phyloP scores from a whole-genome alignment of 1,140 invertebrate species.

The Drosophila ogumai region DNA sequence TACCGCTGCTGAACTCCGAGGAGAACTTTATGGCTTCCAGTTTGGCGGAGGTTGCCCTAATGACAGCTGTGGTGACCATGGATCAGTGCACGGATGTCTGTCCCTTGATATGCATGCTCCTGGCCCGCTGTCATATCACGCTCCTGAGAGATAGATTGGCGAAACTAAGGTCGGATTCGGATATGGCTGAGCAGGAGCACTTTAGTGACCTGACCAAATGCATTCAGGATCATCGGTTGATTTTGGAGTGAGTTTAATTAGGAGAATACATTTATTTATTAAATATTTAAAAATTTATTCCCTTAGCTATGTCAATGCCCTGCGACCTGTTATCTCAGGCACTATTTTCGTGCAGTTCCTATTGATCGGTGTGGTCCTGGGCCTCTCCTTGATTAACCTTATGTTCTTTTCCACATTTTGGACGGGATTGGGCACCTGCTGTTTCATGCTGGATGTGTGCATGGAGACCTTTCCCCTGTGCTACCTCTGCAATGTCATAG shows the following conservation, averaged over 20 bases:
- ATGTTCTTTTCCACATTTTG: slow-evolving; percentile 43
- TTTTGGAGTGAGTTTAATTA: slow-evolving; percentile 45
- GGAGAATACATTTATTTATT: background rate
- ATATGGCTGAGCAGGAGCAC: slow-evolving; percentile 25
- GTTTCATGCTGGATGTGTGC: slow-evolving; percentile 34
- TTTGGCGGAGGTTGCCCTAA: slow-evolving; percentile 23
- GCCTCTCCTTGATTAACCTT: slow-evolving; percentile 30
- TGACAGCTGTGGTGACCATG: slow-evolving; percentile 40
- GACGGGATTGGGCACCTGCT: slow-evolving; percentile 4
- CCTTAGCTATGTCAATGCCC: slow-evolving; percentile 38
- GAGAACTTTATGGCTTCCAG: slow-evolving; percentile 31
- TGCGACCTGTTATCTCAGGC: slow-evolving; percentile 40
- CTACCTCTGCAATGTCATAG: slow-evolving; percentile 57
- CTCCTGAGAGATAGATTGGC: slow-evolving; percentile 40
- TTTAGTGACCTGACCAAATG: slow-evolving; percentile 44
- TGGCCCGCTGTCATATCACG: slow-evolving; percentile 40
- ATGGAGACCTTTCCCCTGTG: slow-evolving; percentile 62
- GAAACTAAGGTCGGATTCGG: slow-evolving; percentile 20
- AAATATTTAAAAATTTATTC: background rate
- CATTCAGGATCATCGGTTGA: slow-evolving; percentile 53
- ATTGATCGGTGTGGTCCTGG: slow-evolving; percentile 34
- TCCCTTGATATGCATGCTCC: slow-evolving; percentile 40
- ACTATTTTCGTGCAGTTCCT: slow-evolving; percentile 45
- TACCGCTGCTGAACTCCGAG: slow-evolving; percentile 38
- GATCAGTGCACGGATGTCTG: slow-evolving; percentile 51